phyloP scores from a whole-genome alignment of 2,888 invertebrate species.

The Latheticus oryzae region DNA sequence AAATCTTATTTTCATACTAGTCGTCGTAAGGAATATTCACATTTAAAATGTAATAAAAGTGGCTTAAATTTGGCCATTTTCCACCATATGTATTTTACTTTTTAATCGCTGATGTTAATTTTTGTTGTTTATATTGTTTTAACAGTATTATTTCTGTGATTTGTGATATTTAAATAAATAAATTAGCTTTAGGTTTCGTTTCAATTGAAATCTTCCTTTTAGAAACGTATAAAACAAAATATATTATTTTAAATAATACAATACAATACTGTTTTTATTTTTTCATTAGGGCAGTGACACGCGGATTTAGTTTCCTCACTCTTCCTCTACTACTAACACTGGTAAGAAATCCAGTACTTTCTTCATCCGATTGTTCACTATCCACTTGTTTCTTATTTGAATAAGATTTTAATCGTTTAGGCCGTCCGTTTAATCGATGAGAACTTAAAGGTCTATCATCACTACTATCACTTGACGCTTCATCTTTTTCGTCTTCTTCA shows the following conservation, averaged over 20 bases:
- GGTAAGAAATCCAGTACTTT: slow-evolving; percentile 55
- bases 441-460: slow-evolving; percentile 55
- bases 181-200: slow-evolving; percentile 7
- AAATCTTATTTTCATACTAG: slow-evolving; percentile 32
- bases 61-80: too few species aligned
- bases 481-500: slow-evolving; percentile 52
- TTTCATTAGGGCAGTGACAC: slow-evolving; percentile 73
- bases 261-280: slow-evolving; percentile 46
- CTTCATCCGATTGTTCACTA: slow-evolving; percentile 50
- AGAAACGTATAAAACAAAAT: slow-evolving; percentile 5
- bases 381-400: slow-evolving; percentile 37
- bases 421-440: slow-evolving; percentile 61
- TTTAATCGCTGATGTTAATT: slow-evolving; percentile 5
- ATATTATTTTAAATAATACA: slow-evolving; percentile 12
- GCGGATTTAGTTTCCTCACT: slow-evolving; percentile 83
- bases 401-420: slow-evolving; percentile 49
- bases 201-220: not conserved
- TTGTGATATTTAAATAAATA: slow-evolving; percentile 25
- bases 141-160: slow-evolving; percentile 27
- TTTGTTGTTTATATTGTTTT: slow-evolving; percentile 11
- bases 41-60: too few species aligned
- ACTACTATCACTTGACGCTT: slow-evolving; percentile 47
- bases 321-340: slow-evolving; percentile 84
- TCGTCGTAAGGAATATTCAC: too few species aligned
- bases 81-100: too few species aligned